A percentile compares a stretch with the other conserved stretches of the same genome.
Conservation (phyloP, 2,113 vertebrate genomes). For the Silurus meridionalis region DNA sequence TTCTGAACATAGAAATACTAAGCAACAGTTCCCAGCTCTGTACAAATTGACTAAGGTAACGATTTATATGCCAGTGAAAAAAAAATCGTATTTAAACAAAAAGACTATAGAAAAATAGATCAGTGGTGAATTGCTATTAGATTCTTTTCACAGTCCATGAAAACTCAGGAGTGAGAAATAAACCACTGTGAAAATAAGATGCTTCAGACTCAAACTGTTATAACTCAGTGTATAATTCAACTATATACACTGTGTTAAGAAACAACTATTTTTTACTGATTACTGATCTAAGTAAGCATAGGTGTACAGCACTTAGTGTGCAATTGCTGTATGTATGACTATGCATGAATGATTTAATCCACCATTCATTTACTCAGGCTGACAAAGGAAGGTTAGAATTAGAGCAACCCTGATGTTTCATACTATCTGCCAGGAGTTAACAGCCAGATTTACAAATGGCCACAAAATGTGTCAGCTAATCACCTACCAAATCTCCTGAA, state of each 20-base stretch:
- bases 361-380: background rate
- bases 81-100: background rate
- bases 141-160: background rate
- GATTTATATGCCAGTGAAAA: background rate
- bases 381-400: background rate
- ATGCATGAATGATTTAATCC: background rate
- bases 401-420: background rate
- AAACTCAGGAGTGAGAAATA: background rate
- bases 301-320: background rate
- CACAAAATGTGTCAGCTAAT: background rate
- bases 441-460: background rate
- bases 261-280: background rate
- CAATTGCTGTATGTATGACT: background rate
- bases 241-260: background rate
- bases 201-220: background rate
- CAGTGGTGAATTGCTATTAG: background rate
- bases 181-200: background rate
- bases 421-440: background rate
- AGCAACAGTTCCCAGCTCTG: conserved; percentile 16
- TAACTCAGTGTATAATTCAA: background rate
- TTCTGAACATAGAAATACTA: conserved; percentile 10
- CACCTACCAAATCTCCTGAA: background rate
- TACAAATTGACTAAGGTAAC: background rate
- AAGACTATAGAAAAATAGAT: background rate
- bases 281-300: background rate